Conservation (phyloP, 2,797 vertebrate genomes). For the Coregonus suidteri region DNA sequence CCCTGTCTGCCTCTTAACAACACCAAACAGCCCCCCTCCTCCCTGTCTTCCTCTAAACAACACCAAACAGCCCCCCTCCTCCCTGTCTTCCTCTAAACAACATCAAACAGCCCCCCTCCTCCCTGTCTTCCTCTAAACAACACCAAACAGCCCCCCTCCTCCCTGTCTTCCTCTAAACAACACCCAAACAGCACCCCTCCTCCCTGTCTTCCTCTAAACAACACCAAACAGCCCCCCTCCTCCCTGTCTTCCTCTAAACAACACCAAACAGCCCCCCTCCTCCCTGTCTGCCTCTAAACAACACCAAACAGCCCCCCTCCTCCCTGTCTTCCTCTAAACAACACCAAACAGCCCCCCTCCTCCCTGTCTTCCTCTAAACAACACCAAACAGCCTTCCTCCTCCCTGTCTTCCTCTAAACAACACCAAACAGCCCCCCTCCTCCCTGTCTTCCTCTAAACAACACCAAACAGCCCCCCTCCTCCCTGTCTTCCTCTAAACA, state of each 20-base stretch:
- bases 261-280: slow-evolving; percentile 60
- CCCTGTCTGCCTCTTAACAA: slow-evolving; percentile 39
- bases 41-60: slow-evolving; percentile 38
- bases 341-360: too few relatives aligned
- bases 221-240: slow-evolving; percentile 60
- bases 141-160: slow-evolving; percentile 57
- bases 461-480: too few relatives aligned
- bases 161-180: slow-evolving; percentile 41
- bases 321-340: too few relatives aligned
- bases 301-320: slow-evolving; percentile 63
- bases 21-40: slow-evolving; percentile 57
- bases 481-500: too few relatives aligned
- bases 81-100: slow-evolving; percentile 40
- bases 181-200: slow-evolving; percentile 59
- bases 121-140: slow-evolving; percentile 40
- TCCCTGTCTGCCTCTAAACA: slow-evolving; percentile 33
- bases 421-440: too few relatives aligned
- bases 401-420: too few relatives aligned
- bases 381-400: too few relatives aligned
- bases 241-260: slow-evolving; percentile 34
- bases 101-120: slow-evolving; percentile 57
- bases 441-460: too few relatives aligned
- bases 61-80: slow-evolving; percentile 56
- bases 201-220: slow-evolving; percentile 35
- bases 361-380: too few relatives aligned